Percentiles rank a stretch among this genome's conserved stretches.
phyloP scores from a whole-genome alignment of 1,140 invertebrate species.

The Trichoplusia ni region DNA sequence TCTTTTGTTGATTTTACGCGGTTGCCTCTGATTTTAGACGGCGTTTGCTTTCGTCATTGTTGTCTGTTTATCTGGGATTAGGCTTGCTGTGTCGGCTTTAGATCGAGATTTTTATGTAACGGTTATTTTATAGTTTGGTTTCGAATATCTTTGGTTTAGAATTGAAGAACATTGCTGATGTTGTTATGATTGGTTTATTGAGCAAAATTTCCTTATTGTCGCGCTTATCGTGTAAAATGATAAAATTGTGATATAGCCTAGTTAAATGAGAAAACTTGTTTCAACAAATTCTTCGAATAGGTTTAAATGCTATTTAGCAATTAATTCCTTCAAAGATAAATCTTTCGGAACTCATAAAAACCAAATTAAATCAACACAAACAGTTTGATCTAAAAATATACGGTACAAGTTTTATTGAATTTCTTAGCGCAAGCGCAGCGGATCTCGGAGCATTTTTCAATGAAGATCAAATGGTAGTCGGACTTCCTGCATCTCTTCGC shows the following conservation, averaged over 20 bases:
- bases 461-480: constrained; percentile 21
- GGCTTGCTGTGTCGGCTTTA: too few species aligned
- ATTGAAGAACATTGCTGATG: too few species aligned
- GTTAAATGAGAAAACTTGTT: too few species aligned
- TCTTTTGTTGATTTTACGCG: constrained; percentile 17
- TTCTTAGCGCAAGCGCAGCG: constrained; percentile 6
- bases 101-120: too few species aligned
- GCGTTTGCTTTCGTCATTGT: constrained; percentile 5
- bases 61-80: constrained; percentile 15
- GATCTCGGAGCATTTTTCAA: constrained; percentile 16
- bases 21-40: constrained; percentile 14
- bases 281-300: too few species aligned
- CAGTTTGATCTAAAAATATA: constrained; percentile 16
- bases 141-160: too few species aligned
- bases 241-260: too few species aligned
- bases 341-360: constrained; percentile 16
- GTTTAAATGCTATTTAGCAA: not conserved
- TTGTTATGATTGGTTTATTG: too few species aligned
- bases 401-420: constrained; percentile 11
- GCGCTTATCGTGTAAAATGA: too few species aligned
- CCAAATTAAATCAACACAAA: constrained; percentile 3
- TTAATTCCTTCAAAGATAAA: constrained; percentile 4
- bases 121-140: too few species aligned
- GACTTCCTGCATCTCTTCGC: constrained; percentile 18
- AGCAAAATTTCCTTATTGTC: too few species aligned